A percentile compares a stretch with the other conserved stretches of the same genome.
These are phyloP conservation scores for Brachionus plicatilis DNA, from an alignment of 1,140 invertebrate genomes.

Conservation along the genomic window DNA sequence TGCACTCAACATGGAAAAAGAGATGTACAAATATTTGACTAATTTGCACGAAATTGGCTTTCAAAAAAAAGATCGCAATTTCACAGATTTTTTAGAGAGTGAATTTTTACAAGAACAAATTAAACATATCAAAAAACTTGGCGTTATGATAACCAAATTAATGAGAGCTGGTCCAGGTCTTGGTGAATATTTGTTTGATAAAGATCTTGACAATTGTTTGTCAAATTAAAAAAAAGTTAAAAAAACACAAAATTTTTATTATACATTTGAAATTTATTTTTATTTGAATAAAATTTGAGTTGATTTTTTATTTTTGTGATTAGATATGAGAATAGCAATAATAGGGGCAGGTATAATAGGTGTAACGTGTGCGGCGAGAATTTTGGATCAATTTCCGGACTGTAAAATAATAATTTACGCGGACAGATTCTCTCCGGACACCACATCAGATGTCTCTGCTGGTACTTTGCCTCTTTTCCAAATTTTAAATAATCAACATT, in stretches of 20 bases:
- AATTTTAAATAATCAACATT: background rate
- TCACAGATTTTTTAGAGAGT: constrained; percentile 78
- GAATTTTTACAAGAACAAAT: constrained; percentile 81
- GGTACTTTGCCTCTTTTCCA: constrained; percentile 56
- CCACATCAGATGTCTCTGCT: constrained; percentile 75
- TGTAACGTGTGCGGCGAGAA: constrained; percentile 51
- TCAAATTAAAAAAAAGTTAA: background rate
- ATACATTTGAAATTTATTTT: background rate
- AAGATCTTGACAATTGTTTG: constrained; percentile 4
- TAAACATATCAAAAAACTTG: constrained; percentile 72
- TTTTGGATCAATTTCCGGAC: constrained; percentile 66
- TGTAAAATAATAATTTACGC: constrained; percentile 70
- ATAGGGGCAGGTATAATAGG: constrained; percentile 54
- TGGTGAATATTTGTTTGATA: constrained; percentile 71
- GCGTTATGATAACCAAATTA: constrained; percentile 71
- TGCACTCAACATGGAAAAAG: constrained; percentile 69
- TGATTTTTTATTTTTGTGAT: background rate
- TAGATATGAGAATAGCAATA: constrained; percentile 43
- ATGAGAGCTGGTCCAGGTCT: constrained; percentile 60
- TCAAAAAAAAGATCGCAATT: constrained; percentile 59
- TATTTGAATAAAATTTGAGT: background rate
- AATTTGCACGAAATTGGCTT: constrained; percentile 64
- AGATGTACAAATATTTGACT: constrained; percentile 68
- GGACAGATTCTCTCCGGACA: constrained; percentile 69
- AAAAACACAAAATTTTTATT: background rate